These are phyloP conservation scores for Exaiptasia diaphana DNA, from an alignment of 64 coral and sea anemone species.

Conservation along the genomic window DNA sequence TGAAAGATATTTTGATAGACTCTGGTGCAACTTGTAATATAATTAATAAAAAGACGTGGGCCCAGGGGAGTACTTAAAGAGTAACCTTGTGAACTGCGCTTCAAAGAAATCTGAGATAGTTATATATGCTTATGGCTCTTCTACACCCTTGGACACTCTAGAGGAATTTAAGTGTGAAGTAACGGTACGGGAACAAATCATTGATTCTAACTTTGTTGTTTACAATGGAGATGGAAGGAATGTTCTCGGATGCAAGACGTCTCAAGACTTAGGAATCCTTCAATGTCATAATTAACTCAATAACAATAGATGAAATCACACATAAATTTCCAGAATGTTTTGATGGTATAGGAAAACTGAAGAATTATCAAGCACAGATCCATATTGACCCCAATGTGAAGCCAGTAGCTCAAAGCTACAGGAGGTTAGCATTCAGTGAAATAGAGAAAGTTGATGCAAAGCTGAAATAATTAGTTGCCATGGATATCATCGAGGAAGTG, in stretches of 20 bases:
- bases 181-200: constrained; percentile 17
- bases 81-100: constrained; percentile 7
- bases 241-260: constrained; percentile 43
- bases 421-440: background rate
- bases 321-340: constrained; percentile 27
- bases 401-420: constrained; percentile 3
- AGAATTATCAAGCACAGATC: background rate
- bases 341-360: constrained; percentile 1
- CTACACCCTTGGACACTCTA: constrained; percentile 25
- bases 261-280: constrained; percentile 28
- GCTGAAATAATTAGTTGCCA: background rate
- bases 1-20: constrained; percentile 56
- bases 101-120: constrained; percentile 37
- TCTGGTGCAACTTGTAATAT: constrained; percentile 60
- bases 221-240: constrained; percentile 29
- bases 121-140: constrained; percentile 42
- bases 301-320: background rate
- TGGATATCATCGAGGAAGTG: too few relatives aligned
- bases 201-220: constrained; percentile 31
- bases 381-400: constrained; percentile 9
- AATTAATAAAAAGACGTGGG: constrained; percentile 22
- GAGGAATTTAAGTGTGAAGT: constrained; percentile 52
- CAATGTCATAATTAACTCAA: background rate
- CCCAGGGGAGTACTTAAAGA: constrained; percentile 3
- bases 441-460: background rate